Conservation (phyloP, 1,140 invertebrate species). For the Armadillidium nasatum region DNA sequence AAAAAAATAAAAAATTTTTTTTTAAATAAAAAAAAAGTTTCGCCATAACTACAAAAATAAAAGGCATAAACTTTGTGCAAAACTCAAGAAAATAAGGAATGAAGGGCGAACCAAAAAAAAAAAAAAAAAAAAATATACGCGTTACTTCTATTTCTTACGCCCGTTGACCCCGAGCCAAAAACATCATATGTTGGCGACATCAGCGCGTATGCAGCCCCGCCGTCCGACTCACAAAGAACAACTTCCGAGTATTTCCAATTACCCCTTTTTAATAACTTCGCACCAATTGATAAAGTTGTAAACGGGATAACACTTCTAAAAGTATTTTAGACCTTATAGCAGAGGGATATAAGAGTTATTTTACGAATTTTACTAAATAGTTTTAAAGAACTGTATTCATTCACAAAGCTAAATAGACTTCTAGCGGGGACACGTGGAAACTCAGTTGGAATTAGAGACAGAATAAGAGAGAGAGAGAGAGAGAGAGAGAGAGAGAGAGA, state of each 20-base stretch:
- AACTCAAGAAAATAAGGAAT: no score
- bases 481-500: background rate
- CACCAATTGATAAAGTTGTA: background rate
- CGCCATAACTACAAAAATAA: no score
- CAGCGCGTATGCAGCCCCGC: background rate
- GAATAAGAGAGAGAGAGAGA: background rate
- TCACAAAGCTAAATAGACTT: background rate
- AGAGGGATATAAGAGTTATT: no score
- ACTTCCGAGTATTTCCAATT: constrained; percentile 8
- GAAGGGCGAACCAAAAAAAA: no score
- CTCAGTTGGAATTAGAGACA: background rate
- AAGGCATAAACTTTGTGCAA: no score
- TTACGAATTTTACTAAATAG: no score
- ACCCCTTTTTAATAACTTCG: background rate
- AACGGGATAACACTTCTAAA: no score
- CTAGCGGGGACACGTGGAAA: constrained; percentile 4
- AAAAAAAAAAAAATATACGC: no score
- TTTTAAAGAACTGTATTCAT: no score
- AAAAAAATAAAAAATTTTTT: no score
- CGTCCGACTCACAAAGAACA: background rate
- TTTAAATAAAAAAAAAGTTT: no score
- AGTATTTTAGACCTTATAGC: background rate
- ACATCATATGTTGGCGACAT: constrained; percentile 1
- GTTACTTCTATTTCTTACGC: background rate
- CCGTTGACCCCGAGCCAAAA: background rate